Percentiles rank a stretch among this genome's conserved stretches.
Conservation (phyloP, 2,888 invertebrate species). For the Archips xylosteana region DNA sequence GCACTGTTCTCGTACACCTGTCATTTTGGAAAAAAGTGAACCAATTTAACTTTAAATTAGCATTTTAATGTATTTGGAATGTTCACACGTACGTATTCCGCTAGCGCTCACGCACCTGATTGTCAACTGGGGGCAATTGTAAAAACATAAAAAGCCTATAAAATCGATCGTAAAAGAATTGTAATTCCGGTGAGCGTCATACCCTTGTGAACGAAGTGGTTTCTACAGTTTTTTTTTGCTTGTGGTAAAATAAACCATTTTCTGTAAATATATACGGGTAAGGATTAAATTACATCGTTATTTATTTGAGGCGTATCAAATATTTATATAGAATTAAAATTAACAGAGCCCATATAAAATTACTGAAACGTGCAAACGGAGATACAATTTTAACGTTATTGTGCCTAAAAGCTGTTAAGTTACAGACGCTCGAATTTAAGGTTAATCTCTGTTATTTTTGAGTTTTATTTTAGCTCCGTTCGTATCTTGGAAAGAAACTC, state of each 20-base stretch:
- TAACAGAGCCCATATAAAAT: conserved; percentile 33
- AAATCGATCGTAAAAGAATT: conserved; percentile 80
- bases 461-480: conserved; percentile 47
- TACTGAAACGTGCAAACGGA: conserved; percentile 35
- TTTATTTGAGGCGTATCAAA: background rate
- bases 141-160: conserved; percentile 80
- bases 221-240: conserved; percentile 27
- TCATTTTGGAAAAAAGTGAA: conserved; percentile 45
- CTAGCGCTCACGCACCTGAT: conserved; percentile 78
- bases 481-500: conserved; percentile 47
- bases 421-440: conserved; percentile 31
- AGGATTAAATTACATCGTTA: conserved; percentile 26
- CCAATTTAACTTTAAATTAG: conserved; percentile 68
- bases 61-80: conserved; percentile 74
- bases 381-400: conserved; percentile 35
- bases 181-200: conserved; percentile 69
- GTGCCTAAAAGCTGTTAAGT: conserved; percentile 28
- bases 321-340: conserved; percentile 22
- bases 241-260: conserved; percentile 21
- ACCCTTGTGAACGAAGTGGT: conserved; percentile 49
- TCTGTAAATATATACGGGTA: conserved; percentile 18
- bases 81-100: conserved; percentile 70
- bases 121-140: conserved; percentile 79
- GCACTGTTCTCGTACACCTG: background rate
- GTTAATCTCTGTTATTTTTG: conserved; percentile 35